Base-by-base conservation (phyloP, 2,113 vertebrate genomes). In the Apodemus speciosus region DNA sequence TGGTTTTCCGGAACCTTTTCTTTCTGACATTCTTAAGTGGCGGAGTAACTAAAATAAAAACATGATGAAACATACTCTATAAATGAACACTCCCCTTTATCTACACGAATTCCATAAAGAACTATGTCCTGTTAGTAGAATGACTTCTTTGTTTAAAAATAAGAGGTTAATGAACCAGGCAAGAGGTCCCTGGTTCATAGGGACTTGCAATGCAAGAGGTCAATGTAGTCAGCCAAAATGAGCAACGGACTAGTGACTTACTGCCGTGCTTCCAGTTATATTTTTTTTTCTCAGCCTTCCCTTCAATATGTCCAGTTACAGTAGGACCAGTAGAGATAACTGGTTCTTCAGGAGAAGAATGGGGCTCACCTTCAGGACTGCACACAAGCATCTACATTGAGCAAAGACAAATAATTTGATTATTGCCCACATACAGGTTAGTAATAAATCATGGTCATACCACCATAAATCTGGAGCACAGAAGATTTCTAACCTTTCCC, bases 21-120 rank as follows among this genome's bases (percentile, higher is more conserved):
- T 99, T 99, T 93, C 99, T 98, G 6, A 99, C 99, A 60, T 99
- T 99, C 98, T 99, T 99, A 97, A 99, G 97, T 68, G 99, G 99
- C 95, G 98, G 98, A 90, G 99, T 99, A 96, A 99, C 97, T 97
- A 93, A 92, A 96, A 97, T 49, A 97, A 97, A 97, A 73, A 93
- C 23, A 83, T 62, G 38, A 83, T 89, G 66, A 96, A 86, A 93
- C 10, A 4, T 53, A 87, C 13, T 66, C 72, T 35, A 92, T 91
- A 60, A 84, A 15, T 86, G 38, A 94, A 80, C 18, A 60, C 68
- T 95, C 49, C 46, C 73, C 75, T 56, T 60, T 73, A 88, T 56
- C n/a, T 92, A 93, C 68, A n/a, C 76, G 40, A 96, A 91, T 93
- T 89, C 80, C 9, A 87, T 92, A 85, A 95, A 87, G 62, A 93